Evolutionary conservation across 2,797 vertebrate genomes (phyloP).

Genomic region (Chaunax sp.): DNA sequence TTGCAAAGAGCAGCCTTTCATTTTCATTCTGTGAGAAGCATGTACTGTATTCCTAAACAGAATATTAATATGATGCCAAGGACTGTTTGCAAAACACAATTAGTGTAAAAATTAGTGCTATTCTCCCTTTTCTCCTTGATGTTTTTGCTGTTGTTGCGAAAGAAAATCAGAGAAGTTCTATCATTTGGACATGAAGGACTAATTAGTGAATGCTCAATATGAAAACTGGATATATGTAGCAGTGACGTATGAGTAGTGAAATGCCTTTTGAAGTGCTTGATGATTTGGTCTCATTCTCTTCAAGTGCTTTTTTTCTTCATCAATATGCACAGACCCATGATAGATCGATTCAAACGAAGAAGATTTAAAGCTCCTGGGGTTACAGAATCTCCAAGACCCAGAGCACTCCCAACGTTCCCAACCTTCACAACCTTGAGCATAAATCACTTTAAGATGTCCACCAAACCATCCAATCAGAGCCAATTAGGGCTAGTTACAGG

Average conservation of each 20-base stretch:
- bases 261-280: conserved; percentile 23
- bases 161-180: background rate
- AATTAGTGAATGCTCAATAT: conserved; percentile 12
- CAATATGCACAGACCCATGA: conserved; percentile 30
- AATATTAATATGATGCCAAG: background rate
- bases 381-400: conserved; percentile 37
- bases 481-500: conserved; percentile 67
- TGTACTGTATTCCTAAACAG: background rate
- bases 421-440: conserved; percentile 63
- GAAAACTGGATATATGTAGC: background rate
- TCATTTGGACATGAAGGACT: conserved; percentile 7
- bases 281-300: conserved; percentile 7
- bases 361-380: conserved; percentile 38
- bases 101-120: conserved; percentile 5
- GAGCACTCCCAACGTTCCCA: conserved; percentile 26
- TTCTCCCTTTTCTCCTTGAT: background rate
- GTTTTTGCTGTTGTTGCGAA: background rate
- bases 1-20: conserved; percentile 13
- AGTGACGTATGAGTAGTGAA: conserved; percentile 15
- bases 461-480: conserved; percentile 66
- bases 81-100: background rate
- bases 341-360: conserved; percentile 17
- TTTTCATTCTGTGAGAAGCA: background rate
- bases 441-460: conserved; percentile 81
- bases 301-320: conserved; percentile 28